These are phyloP conservation scores for Marasmarcha lunaedactyla DNA, from an alignment of 2,888 invertebrate genomes.

Conservation along the genomic window DNA sequence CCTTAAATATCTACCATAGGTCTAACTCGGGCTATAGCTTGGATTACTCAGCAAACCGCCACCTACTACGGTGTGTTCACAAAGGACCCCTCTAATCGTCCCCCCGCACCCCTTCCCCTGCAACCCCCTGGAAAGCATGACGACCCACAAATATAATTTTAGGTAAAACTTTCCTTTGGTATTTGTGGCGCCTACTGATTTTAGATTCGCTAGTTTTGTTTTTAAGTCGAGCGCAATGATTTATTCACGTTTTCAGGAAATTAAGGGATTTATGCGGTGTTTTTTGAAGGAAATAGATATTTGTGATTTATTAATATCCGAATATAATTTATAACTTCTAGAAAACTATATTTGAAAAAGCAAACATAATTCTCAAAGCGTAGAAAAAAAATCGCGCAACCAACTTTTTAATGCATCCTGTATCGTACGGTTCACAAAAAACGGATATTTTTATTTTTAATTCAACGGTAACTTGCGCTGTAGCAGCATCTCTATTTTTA, in stretches of 20 bases:
- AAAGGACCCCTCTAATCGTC: constrained; percentile 62
- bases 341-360: too few relatives aligned
- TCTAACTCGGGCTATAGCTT: not conserved
- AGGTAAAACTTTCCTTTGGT: constrained; percentile 62
- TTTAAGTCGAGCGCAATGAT: not conserved
- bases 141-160: constrained; percentile 71
- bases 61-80: constrained; percentile 47
- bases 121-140: constrained; percentile 60
- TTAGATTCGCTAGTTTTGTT: constrained; percentile 27
- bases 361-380: not conserved
- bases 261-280: too few relatives aligned
- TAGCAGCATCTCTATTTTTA: constrained; percentile 69
- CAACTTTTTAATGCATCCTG: constrained; percentile 68
- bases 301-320: too few relatives aligned
- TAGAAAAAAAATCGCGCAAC: constrained; percentile 46
- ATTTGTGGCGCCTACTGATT: constrained; percentile 45
- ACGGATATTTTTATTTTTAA: constrained; percentile 65
- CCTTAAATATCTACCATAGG: too few relatives aligned
- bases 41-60: not conserved
- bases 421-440: constrained; percentile 52
- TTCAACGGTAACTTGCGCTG: constrained; percentile 69
- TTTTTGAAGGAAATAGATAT: too few relatives aligned
- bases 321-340: too few relatives aligned
- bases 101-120: constrained; percentile 23
- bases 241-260: not conserved